Base-by-base conservation (phyloP, 1,140 invertebrate genomes). In the Neelides sp. region DNA sequence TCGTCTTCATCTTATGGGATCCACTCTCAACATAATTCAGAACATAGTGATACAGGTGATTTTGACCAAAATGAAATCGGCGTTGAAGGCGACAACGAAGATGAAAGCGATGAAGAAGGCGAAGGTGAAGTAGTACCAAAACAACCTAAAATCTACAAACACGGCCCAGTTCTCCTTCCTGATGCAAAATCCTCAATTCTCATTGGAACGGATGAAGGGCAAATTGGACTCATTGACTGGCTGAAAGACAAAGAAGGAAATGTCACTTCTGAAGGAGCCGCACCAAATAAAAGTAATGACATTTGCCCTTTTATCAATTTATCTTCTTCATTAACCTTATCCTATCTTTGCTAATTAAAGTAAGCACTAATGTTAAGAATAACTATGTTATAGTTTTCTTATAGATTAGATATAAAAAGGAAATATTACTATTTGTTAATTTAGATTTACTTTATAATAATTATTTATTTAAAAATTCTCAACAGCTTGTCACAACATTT, bases 151-250 rank as follows among this genome's bases (percentile, higher is more conserved):
- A 46, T n/a, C 12, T 4, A 5, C 27, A 5, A 24, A 5, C 20
- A 24, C 8, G 4, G 5, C n/a, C 15, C 32, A 35, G 8, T 35
- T 4, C 44, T 24, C 8, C 22, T 24, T 17, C n/a, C 22, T 4
- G 27, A 48, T 47, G 53, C 54, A 4, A 26, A 17, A 13, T 53
- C 55, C 1, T 43, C 54, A 2, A 41, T 59, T 7, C 54, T 57
- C 39, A 39, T 56, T 22, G 58, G 58, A 37, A 49, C 48, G 4
- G 58, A 57, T 44, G 48, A 13, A 2, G 58, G 58, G 10, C 42
- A 50, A 22, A 44, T 54, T 23, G 47, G 10, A 4, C 28, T 59
- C 12, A 24, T 51, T 1, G 58, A 59, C 32, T 59, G 58, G 58
- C 32, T 56, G 4, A 24, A 40, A 19, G 54, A 57, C 19, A 52